Percentiles rank a stretch among this genome's conserved stretches.
Conservation (phyloP, 2,113 vertebrate species). For the Prietella phreatophila region DNA sequence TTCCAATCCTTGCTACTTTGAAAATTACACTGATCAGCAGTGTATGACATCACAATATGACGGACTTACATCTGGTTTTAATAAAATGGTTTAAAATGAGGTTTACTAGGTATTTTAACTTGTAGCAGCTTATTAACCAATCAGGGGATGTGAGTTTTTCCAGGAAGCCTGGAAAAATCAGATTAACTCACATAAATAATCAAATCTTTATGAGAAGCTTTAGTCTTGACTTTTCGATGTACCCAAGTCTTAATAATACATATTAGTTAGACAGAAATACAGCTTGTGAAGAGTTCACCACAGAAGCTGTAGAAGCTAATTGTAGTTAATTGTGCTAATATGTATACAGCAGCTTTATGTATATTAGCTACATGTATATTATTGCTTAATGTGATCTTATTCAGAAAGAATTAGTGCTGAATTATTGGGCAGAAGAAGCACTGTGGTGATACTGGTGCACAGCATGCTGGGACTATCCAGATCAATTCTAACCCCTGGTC, state of each 20-base stretch:
- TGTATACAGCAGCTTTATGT: background rate
- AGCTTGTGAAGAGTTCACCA: background rate
- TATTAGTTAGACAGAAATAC: background rate
- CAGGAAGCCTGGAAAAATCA: background rate
- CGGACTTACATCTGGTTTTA: background rate
- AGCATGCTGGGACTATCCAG: background rate
- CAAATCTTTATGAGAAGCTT: background rate
- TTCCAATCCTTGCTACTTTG: background rate
- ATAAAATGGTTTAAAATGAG: background rate
- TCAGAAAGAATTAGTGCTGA: slow-evolving; percentile 4
- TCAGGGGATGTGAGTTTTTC: background rate
- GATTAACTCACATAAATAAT: background rate
- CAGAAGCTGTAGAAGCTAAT: background rate
- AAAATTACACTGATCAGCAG: background rate
- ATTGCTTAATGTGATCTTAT: slow-evolving; percentile 1
- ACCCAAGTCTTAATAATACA: background rate
- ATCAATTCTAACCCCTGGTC: slow-evolving; percentile 4
- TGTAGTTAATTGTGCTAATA: background rate
- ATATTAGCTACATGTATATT: background rate
- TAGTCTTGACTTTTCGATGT: background rate
- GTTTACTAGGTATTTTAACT: background rate
- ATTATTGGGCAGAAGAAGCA: background rate
- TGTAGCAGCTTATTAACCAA: background rate
- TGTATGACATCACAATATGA: background rate
- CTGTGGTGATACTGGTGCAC: background rate